phyloP scores from a whole-genome alignment of 2,888 invertebrate genomes.

The Ennomos fuscantarius region DNA sequence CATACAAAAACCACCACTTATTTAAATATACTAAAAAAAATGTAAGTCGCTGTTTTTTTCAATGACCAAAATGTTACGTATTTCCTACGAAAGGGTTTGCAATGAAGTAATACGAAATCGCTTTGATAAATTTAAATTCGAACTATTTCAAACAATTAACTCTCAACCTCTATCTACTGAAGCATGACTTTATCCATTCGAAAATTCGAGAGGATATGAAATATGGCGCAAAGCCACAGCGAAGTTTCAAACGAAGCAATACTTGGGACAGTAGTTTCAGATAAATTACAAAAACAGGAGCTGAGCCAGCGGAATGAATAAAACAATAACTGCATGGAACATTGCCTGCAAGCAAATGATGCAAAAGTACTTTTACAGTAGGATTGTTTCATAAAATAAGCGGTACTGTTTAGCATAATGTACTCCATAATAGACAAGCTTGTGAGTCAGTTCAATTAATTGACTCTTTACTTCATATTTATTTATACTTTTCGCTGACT shows the following conservation, averaged over 20 bases:
- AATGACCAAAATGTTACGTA: too few species aligned
- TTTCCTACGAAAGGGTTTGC: too few species aligned
- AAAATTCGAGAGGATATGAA: slow-evolving; percentile 31
- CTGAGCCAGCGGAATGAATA: slow-evolving; percentile 31
- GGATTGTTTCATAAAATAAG: slow-evolving; percentile 9
- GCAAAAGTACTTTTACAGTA: slow-evolving; percentile 9
- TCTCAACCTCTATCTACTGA: slow-evolving; percentile 14
- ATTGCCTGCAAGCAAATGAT: slow-evolving; percentile 35
- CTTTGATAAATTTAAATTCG: too few species aligned
- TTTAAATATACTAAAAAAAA: too few species aligned
- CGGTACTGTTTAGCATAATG: too few species aligned
- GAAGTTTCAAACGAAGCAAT: slow-evolving; percentile 29
- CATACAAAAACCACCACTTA: too few species aligned
- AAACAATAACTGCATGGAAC: slow-evolving; percentile 35
- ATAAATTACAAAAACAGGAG: slow-evolving; percentile 24
- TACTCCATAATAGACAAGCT: too few species aligned
- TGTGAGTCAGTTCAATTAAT: too few species aligned
- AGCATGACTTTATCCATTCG: slow-evolving; percentile 18
- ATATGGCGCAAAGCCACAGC: slow-evolving; percentile 23
- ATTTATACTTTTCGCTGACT: too few species aligned
- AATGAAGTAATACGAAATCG: too few species aligned
- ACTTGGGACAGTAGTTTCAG: slow-evolving; percentile 25
- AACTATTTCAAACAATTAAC: slow-evolving; percentile 14
- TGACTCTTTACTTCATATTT: too few species aligned
- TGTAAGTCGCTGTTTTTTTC: too few species aligned